These are phyloP conservation scores for Plectropomus leopardus DNA, from an alignment of 2,113 vertebrate genomes.

Conservation along the genomic window DNA sequence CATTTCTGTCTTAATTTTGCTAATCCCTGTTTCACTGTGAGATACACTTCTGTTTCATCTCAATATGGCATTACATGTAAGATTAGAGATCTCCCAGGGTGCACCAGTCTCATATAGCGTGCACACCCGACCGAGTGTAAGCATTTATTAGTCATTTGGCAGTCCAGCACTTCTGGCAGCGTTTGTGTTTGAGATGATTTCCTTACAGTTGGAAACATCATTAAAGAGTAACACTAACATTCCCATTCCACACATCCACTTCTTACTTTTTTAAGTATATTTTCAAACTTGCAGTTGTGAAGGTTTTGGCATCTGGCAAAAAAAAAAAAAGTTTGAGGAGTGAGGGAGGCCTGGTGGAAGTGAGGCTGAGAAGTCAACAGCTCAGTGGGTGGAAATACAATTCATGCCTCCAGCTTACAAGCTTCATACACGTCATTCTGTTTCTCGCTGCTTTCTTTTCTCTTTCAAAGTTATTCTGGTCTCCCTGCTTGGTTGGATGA, in stretches of 20 bases:
- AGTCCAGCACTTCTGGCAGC: not conserved
- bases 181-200: slow-evolving; percentile 10
- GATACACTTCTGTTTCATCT: too few relatives aligned
- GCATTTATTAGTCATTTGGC: slow-evolving; percentile 18
- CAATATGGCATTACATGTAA: not conserved
- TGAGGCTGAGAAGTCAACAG: slow-evolving; percentile 46
- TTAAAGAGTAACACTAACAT: slow-evolving; percentile 35
- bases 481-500: not conserved
- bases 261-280: slow-evolving; percentile 5
- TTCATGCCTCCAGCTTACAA: slow-evolving; percentile 55
- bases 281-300: slow-evolving; percentile 33
- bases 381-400: slow-evolving; percentile 52
- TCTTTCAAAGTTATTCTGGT: slow-evolving; percentile 24
- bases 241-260: not conserved
- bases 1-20: too few relatives aligned
- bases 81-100: not conserved
- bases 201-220: slow-evolving; percentile 28
- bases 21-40: too few relatives aligned
- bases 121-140: not conserved
- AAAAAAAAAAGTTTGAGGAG: slow-evolving; percentile 20
- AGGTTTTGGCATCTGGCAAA: slow-evolving; percentile 1
- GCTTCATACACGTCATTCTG: not conserved
- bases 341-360: not conserved
- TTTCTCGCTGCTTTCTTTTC: slow-evolving; percentile 17
- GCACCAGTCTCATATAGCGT: not conserved